A percentile compares a stretch with the other conserved stretches of the same genome.
phyloP scores from a whole-genome alignment of 2,888 invertebrate species.

The Philonicus albiceps region DNA sequence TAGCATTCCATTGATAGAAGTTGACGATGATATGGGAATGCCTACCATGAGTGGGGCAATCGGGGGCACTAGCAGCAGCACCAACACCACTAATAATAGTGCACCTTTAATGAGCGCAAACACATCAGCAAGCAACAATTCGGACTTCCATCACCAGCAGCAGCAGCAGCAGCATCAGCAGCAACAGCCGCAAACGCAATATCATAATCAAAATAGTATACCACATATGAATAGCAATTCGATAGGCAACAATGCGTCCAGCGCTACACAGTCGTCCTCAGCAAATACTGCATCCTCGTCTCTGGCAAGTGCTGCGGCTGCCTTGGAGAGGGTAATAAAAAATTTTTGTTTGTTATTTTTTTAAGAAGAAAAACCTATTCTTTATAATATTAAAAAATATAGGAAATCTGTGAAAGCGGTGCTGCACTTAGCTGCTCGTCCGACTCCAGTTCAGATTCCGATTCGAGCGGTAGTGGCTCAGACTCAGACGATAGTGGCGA shows the following conservation, averaged over 20 bases:
- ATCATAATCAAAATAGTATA: slow-evolving; percentile 22
- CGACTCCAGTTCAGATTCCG: slow-evolving; percentile 61
- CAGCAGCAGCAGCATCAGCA: slow-evolving; percentile 53
- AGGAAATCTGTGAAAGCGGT: slow-evolving; percentile 62
- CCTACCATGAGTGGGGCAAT: slow-evolving; percentile 48
- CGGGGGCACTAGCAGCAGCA: slow-evolving; percentile 51
- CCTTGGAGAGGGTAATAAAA: slow-evolving; percentile 56
- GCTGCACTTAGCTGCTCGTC: slow-evolving; percentile 57
- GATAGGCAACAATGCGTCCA: background rate
- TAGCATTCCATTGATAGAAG: slow-evolving; percentile 78
- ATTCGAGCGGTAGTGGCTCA: slow-evolving; percentile 61
- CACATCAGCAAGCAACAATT: slow-evolving; percentile 49
- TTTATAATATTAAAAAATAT: background rate
- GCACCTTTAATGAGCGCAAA: slow-evolving; percentile 46
- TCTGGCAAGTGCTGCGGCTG: slow-evolving; percentile 58
- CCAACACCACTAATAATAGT: slow-evolving; percentile 52
- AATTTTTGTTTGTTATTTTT: background rate
- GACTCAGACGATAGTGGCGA: slow-evolving; percentile 57
- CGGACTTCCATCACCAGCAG: slow-evolving; percentile 51
- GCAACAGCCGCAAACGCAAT: slow-evolving; percentile 50
- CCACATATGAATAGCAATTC: slow-evolving; percentile 24
- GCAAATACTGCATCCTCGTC: slow-evolving; percentile 54
- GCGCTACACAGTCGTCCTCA: slow-evolving; percentile 1
- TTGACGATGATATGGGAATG: slow-evolving; percentile 67
- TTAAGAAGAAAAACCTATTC: background rate